Base-by-base conservation (phyloP, 1,140 invertebrate genomes). In the Bombus picipes region DNA sequence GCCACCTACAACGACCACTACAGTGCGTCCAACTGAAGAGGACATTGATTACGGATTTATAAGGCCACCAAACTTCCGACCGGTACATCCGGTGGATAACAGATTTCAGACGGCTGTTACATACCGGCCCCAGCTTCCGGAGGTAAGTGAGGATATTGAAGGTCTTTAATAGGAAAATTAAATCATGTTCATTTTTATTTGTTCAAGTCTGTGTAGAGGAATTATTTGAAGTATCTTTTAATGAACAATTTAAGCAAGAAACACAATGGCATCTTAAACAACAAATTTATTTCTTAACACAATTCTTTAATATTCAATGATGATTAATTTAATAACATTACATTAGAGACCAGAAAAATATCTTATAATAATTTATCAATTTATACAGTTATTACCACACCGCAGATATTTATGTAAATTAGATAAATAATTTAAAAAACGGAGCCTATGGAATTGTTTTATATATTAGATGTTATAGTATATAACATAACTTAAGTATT, bases 1-100 rank as follows among this genome's bases (percentile, higher is more conserved):
- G 4, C 85, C 83, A 4, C 83, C 91, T 9, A 89, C 88, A 0
- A 80, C 79, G 0, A 80, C 89, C 5, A 88, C 81, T 15, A 75
- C 86, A 0, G 77, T 71, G n/a, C 82, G 83, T 2, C 62, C 87
- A 0, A 59, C 88, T 34, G 83, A 88, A 13, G 91, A 92, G n/a
- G 92, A 92, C 37, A 28, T 92, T 10, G 93, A 94, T 59, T 94
- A 95, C 75, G 94, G 94, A 39, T 95, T 95, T 66, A 94, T 94
- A 43, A 92, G 93, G 53, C 83, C 91, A 13, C 94, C 94, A 28
- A 94, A 89, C 70, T 95, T 93, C 86, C 88, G 81, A 47, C 88
- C 89, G 8, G 66, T 89, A 32, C 89, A 93, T 59, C 88, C 87
- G n/a, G 91, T 88, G 59, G 93, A 92, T 37, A 92, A 83, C 28